Base-by-base conservation (phyloP, 2,888 invertebrate species). In the Gastracanthus pulcherrimus region DNA sequence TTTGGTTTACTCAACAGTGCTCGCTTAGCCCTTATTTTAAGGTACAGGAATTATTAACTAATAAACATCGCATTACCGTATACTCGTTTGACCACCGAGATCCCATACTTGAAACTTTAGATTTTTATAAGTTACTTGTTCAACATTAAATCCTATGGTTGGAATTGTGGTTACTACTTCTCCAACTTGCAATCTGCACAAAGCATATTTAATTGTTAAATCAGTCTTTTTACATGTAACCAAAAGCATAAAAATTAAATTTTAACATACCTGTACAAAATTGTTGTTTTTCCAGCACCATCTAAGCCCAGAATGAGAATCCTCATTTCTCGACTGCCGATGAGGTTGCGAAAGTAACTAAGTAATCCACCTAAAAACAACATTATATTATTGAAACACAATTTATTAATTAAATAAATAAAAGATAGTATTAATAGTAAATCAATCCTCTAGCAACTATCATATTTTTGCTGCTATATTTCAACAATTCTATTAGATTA, bases 71-170 rank as follows among this genome's bases (percentile, higher is more conserved):
- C n/a, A 64, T 90, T 93, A 98, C 98, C 98, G 95, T 92, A 99
- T 99, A 93, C 98, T 99, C 83, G 99, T 99, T 92, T 99, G 99
- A 87, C 99, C 99, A 75, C 99, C 99, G 76, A 99, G 94, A 94
- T 99, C 98, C 98, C 98, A 98, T 38, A 97, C 98, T 95, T 99
- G 99, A 91, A 99, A 99, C 93, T 99, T 99, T 85, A 99, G 94
- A 94, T 99, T 99, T 94, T 99, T 99, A 92, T 98, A 99, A 87
- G 97, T 97, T 81, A 99, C 99, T 94, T 99, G 99, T 93, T 99
- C 99, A 87, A 99, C 99, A 93, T 99, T 99, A 93, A 99, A 99
- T 13, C 97, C 99, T 92, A 99, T 99, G 11, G 99, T 99, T 84
- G 99, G 98, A 93, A 97, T 99, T 45, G 99, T 99, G 70, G 99